Evolutionary conservation across 2,113 vertebrate genomes (phyloP), one percentile per base, ranked within the genome.

Genomic region (Heterotilapia buettikoferi): DNA sequence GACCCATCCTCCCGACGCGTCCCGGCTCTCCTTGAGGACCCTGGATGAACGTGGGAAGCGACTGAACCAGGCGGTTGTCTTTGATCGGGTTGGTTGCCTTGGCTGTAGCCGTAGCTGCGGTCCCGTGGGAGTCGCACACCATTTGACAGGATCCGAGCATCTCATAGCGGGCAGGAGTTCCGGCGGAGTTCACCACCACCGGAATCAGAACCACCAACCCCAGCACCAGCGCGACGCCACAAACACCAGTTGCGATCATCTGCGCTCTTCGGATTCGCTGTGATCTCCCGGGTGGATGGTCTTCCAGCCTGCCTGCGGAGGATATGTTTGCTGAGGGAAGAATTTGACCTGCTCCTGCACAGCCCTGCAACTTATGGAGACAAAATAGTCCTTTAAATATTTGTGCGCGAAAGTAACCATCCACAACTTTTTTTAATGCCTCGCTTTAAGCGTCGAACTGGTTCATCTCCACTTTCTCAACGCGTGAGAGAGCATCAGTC

Each of bases 111-210:
- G 97, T 97, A 92, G 98, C 95, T 1, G 97, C 96, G 87, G 97
- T 97, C 87, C 97, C 97, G 90, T 98, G 98, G 50, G 98, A 97
- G 94, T 99, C 98, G 94, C 98, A 99, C 89, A 99, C 97, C 98
- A 99, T 99, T 92, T 98, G 97, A 96, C 98, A 99, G 92, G 97
- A 98, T 83, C 98, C 98, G 91, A 99, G 97, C 98, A 99, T 98
- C 96, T 99, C 98, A 93, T 99, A 98, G 93, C 98, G 98, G 43
- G 97, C 97, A 38, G 98, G 97, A 38, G 97, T 96, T 87, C 98
- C 98, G 86, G 98, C 98, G 81, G 98, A 97, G 97, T 97, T 98
- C 86, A 99, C 98, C 96, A 99, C 95, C 91, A 99, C 98, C 87
- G 98, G 98, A 96, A 99, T 99, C 90, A 99, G 97, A 92, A 99